Evolutionary conservation across 2,113 vertebrate genomes (phyloP).

Genomic region (Coryphaenoides rupestris): DNA sequence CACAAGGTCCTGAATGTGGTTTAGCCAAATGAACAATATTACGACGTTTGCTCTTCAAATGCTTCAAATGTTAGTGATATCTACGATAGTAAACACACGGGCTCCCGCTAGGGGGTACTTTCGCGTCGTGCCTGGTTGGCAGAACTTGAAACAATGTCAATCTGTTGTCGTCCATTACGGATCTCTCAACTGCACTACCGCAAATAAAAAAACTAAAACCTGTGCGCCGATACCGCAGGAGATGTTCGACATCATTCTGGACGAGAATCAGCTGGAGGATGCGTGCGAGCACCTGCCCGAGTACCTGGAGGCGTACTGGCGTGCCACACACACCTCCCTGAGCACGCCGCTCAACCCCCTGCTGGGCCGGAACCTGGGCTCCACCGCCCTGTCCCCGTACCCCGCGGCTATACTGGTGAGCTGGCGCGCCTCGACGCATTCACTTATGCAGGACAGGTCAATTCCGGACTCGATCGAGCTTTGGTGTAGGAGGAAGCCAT

Average conservation of each 20-base stretch:
- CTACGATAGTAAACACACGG: too few species aligned
- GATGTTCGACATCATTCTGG: slow-evolving; percentile 98
- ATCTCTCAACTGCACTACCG: too few species aligned
- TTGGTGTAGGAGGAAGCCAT: too few species aligned
- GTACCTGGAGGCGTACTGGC: slow-evolving; percentile 95
- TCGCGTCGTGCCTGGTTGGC: neutral
- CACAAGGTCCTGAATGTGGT: too few species aligned
- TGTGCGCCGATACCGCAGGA: slow-evolving; percentile 71
- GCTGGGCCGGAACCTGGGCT: slow-evolving; percentile 84
- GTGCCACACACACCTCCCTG: slow-evolving; percentile 88
- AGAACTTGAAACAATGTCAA: neutral
- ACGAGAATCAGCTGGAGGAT: slow-evolving; percentile 97
- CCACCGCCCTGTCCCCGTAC: slow-evolving; percentile 87
- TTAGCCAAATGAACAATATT: too few species aligned
- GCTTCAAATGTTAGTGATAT: neutral
- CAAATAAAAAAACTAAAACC: neutral
- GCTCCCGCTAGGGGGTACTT: too few species aligned
- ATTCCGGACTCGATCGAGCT: neutral
- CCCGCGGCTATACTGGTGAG: slow-evolving; percentile 91
- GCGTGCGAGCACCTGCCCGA: slow-evolving; percentile 96
- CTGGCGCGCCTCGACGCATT: neutral
- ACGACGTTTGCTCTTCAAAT: too few species aligned
- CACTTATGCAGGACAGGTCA: neutral
- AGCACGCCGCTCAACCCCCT: slow-evolving; percentile 88
- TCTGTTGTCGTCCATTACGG: too few species aligned